These are phyloP conservation scores for Drosophila novamexicana DNA, from an alignment of 1,140 invertebrate genomes.

Conservation along the genomic window DNA sequence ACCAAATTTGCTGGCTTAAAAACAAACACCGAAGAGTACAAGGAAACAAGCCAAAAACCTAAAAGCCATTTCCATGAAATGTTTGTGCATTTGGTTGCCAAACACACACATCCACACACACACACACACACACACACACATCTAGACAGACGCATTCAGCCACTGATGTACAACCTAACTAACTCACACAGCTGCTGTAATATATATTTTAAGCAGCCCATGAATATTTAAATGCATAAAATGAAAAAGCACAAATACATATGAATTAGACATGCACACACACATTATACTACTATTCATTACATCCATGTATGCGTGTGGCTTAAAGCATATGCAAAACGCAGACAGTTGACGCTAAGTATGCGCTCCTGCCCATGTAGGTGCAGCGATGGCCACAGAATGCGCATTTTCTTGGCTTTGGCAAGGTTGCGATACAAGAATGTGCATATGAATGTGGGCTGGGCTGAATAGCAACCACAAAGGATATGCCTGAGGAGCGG, in stretches of 20 bases:
- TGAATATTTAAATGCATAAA: conserved; percentile 56
- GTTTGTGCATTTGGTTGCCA: conserved; percentile 36
- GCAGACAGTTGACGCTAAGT: conserved; percentile 40
- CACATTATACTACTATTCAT: background rate
- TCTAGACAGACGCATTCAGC: background rate
- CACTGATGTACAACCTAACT: conserved; percentile 4
- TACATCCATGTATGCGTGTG: background rate
- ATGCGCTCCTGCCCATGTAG: conserved; percentile 21
- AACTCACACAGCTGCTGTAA: conserved; percentile 25
- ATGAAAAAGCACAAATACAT: conserved; percentile 50
- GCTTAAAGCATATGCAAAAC: conserved; percentile 39
- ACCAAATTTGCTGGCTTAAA: conserved; percentile 27
- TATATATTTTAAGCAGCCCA: conserved; percentile 52
- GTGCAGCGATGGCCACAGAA: conserved; percentile 9
- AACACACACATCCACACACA: conserved; percentile 11
- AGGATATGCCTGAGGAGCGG: background rate
- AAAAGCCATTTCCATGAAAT: conserved; percentile 30
- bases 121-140: conserved; percentile 9
- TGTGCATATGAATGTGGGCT: background rate
- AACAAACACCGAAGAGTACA: background rate
- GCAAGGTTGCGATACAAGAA: background rate
- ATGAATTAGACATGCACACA: background rate
- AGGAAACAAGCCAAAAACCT: conserved; percentile 3
- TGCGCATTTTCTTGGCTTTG: conserved; percentile 33
- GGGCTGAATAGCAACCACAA: conserved; percentile 3